Base-by-base conservation (phyloP, 2,797 vertebrate species). In the Gymnodraco acuticeps region DNA sequence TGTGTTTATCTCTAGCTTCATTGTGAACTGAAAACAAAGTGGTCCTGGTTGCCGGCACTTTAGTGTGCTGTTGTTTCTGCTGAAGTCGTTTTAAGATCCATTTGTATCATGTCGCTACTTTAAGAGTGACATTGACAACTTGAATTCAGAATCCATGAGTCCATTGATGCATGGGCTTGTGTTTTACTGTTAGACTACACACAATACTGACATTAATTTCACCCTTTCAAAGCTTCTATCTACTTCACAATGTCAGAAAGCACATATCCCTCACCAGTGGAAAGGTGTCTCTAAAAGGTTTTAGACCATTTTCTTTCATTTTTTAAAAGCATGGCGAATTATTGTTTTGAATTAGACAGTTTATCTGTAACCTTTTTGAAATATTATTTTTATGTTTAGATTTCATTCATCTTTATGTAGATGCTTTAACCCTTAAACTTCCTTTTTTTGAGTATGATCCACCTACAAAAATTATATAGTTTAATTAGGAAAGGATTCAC, bases 71-170 rank as follows among this genome's bases (percentile, higher is more conserved):
- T 41, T 38, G 41, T 62, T 56, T 41, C 12, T 1, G 10, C 33
- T 33, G 13, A 77, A 53, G 4, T 58, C 0, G 17, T 47, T 71
- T 52, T 70, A 41, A 45, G 8, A 33, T 33, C 10, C 6, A 11
- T 71, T 53, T 65, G 47, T 58, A 64, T 75, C 55, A 12, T 20
- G 6, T 19, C 52, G 45, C 53, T 63, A 15, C 46, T 62, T 84
- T 47, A 19, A 20, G 13, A 38, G 50, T 20, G 58, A 70, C 52
- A 20, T 9, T 68, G 41, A 41, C 51, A 6, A 41, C 31, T 56
- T 42, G 14, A 51, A n/a, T 64, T 45, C 64, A 43, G 42, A 3
- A 47, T 56, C 41, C 41, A 27, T 4, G 2, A 11, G 27, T 27
- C 19, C 41, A 12, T 51, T 16, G 10, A 3, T 56, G 55, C 33